Base-by-base conservation (phyloP, 2,113 vertebrate species). In the Tragelaphus scriptus region DNA sequence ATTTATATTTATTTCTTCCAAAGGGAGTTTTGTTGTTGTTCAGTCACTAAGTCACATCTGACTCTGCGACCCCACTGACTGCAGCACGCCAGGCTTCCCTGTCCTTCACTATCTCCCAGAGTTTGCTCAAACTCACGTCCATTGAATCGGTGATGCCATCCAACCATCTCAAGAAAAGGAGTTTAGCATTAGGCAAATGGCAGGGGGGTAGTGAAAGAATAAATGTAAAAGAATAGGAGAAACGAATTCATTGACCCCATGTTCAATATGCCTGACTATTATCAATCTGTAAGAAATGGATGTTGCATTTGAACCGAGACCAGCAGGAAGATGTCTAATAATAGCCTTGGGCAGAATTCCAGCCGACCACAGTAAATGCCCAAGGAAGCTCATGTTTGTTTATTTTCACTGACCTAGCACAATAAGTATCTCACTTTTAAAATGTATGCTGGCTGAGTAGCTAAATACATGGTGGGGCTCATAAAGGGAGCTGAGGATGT, bases 281-380 rank as follows among this genome's bases (percentile, higher is more conserved):
- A 92, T 47, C 68, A 95, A 75, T 63, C 49, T 97, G 94, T 58
- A 96, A 95, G 82, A 93, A 95, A 98, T 94, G 61, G 71, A 96
- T 93, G 77, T 88, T 98, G 88, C 88, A 91, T 87, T 94, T 97
- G 95, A 21, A 94, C 26, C 1, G 2, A 85, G 71, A 95, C 25
- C 92, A 91, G 91, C 81, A 86, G 79, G 79, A 95, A 97, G 51
- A 93, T 84, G 47, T 94, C 94, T 97, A 97, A 97, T 96, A 96
- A 98, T 98, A 97, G 97, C 81, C 82, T 95, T 89, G 92, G 95
- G 86, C 95, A 97, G 40, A 96, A 91, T 96, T 98, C 94, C 96
- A 96, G 82, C 21, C 87, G 63, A 91, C 77, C 94, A 97, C 61
- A 97, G 82, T 91, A 96, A 97, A 98, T 94, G 82, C 51, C 96